phyloP scores from a whole-genome alignment of 2,888 invertebrate genomes.

The Oxycera nigricornis region DNA sequence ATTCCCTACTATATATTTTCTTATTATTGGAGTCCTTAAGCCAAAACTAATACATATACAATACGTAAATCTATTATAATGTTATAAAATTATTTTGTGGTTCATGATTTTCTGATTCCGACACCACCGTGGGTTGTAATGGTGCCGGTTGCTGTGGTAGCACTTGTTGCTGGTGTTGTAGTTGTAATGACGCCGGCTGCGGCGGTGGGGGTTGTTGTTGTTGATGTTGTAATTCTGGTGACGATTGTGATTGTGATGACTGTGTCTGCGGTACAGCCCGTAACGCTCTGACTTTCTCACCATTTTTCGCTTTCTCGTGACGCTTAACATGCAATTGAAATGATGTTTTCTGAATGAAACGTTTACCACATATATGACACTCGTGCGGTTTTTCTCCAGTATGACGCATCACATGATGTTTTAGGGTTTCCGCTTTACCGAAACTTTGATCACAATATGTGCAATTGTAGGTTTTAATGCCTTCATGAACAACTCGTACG shows the following conservation, averaged over 20 bases:
- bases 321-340: constrained; percentile 38
- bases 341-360: constrained; percentile 42
- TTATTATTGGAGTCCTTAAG: constrained; percentile 1
- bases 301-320: constrained; percentile 29
- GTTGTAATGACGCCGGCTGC: background rate
- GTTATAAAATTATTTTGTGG: background rate
- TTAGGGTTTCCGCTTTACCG: constrained; percentile 41
- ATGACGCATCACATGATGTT: constrained; percentile 44
- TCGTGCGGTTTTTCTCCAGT: constrained; percentile 42
- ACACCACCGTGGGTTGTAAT: background rate
- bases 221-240: background rate
- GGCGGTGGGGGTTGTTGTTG: background rate
- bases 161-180: background rate
- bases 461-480: constrained; percentile 39
- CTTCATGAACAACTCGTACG: constrained; percentile 39
- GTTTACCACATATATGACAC: constrained; percentile 35
- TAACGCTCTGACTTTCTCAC: constrained; percentile 1
- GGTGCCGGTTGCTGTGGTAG: background rate
- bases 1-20: background rate
- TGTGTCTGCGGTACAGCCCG: background rate
- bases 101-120: background rate
- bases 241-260: background rate
- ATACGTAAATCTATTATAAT: constrained; percentile 10
- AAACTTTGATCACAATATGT: constrained; percentile 40
- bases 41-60: constrained; percentile 25